Evolutionary conservation across 1,140 invertebrate species (phyloP).

Genomic region (Antheraea pernyi): DNA sequence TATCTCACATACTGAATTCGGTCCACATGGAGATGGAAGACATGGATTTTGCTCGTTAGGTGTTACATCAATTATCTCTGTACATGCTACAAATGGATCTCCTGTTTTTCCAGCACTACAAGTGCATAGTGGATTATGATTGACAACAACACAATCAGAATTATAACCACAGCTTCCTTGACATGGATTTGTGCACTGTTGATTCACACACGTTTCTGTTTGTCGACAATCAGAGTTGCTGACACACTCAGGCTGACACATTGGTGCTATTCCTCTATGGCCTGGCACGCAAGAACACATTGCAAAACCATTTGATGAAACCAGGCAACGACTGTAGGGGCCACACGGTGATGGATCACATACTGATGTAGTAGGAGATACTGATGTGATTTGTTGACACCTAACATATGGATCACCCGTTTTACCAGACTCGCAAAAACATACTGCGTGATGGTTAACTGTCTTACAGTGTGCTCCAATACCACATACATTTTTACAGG

Average conservation of each 20-base stretch:
- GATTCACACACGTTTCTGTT: slow-evolving; percentile 88
- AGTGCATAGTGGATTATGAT: slow-evolving; percentile 91
- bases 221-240: slow-evolving; percentile 89
- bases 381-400: slow-evolving; percentile 80
- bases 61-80: slow-evolving; percentile 68
- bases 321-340: slow-evolving; percentile 87
- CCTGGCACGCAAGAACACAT: slow-evolving; percentile 90
- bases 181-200: slow-evolving; percentile 89
- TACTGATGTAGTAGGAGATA: slow-evolving; percentile 75
- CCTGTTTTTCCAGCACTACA: slow-evolving; percentile 87
- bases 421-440: slow-evolving; percentile 85
- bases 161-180: slow-evolving; percentile 87
- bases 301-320: slow-evolving; percentile 85
- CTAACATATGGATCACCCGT: slow-evolving; percentile 89
- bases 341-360: slow-evolving; percentile 90
- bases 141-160: slow-evolving; percentile 87
- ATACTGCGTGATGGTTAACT: slow-evolving; percentile 89
- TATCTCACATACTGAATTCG: slow-evolving; percentile 91
- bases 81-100: slow-evolving; percentile 89
- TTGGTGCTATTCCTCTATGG: slow-evolving; percentile 88
- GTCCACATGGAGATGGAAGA: slow-evolving; percentile 89
- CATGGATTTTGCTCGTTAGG: slow-evolving; percentile 84
- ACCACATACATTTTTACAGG: slow-evolving; percentile 88
- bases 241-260: slow-evolving; percentile 89
- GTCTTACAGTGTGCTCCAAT: slow-evolving; percentile 86